phyloP scores from a whole-genome alignment of 2,113 vertebrate genomes.

The Eulemur macaco region DNA sequence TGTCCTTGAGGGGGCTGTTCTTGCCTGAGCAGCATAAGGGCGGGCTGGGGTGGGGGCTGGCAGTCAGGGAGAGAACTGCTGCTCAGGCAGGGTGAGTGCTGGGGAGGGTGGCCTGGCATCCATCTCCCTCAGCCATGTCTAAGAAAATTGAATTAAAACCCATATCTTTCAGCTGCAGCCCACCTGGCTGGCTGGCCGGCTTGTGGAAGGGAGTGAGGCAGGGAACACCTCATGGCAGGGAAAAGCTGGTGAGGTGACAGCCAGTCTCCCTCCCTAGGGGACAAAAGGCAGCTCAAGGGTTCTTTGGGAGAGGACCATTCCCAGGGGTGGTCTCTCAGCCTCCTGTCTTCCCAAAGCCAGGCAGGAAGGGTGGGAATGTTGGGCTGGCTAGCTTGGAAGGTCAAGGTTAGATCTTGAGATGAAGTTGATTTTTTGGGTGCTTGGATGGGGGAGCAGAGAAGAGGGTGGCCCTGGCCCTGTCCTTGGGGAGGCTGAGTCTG shows the following conservation, averaged over 20 bases:
- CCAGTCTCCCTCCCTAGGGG: neutral
- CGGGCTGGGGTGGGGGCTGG: neutral
- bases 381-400: neutral
- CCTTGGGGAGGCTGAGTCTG: too few relatives aligned
- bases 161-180: constrained; percentile 65
- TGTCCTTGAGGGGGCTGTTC: neutral
- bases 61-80: neutral
- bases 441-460: neutral
- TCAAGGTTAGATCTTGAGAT: neutral
- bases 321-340: neutral
- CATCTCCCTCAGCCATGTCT: constrained; percentile 71
- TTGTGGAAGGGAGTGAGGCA: constrained; percentile 4
- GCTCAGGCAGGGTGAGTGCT: constrained; percentile 58
- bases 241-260: neutral
- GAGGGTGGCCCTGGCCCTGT: too few relatives aligned
- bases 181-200: constrained; percentile 59
- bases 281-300: neutral
- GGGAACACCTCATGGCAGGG: neutral
- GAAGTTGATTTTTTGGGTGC: neutral
- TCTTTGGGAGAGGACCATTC: neutral
- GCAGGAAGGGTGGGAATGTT: neutral
- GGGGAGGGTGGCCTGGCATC: constrained; percentile 70
- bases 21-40: neutral
- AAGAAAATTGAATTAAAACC: constrained; percentile 75
- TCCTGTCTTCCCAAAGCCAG: neutral